Conservation (phyloP, 1,140 invertebrate species). For the Atopsyche davidsoni region DNA sequence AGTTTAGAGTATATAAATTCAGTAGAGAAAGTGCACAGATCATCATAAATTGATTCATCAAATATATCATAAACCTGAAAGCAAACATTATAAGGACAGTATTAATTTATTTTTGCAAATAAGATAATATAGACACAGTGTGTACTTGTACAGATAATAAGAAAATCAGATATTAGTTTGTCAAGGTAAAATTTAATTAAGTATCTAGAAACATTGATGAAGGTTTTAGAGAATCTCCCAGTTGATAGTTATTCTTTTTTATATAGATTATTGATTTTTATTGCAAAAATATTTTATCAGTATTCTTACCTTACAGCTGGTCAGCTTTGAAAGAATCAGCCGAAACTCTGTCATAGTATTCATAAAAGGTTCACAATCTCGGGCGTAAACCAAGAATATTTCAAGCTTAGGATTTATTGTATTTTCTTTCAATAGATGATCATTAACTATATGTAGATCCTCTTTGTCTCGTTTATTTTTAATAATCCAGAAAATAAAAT, state of each 20-base stretch:
- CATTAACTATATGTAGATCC: too few relatives aligned
- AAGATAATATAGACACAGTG: neutral
- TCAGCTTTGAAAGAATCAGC: constrained; percentile 14
- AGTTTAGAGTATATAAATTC: constrained; percentile 22
- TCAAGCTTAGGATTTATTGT: too few relatives aligned
- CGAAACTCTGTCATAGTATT: constrained; percentile 29
- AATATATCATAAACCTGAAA: constrained; percentile 31
- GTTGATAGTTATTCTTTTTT: neutral
- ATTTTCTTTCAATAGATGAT: too few relatives aligned
- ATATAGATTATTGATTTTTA: neutral
- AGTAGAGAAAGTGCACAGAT: constrained; percentile 14
- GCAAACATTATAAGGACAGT: constrained; percentile 8
- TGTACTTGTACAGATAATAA: neutral
- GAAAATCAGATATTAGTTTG: neutral
- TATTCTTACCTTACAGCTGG: constrained; percentile 23
- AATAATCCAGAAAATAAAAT: too few relatives aligned
- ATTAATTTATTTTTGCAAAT: neutral
- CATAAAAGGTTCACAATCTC: constrained; percentile 32
- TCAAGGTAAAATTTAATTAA: neutral
- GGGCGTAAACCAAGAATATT: constrained; percentile 31
- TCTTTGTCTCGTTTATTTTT: too few relatives aligned
- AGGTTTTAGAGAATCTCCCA: neutral
- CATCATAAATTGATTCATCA: constrained; percentile 22
- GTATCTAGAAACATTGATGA: neutral
- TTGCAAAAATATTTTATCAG: neutral